A percentile compares a stretch with the other conserved stretches of the same genome.
These are phyloP conservation scores for Gibbula magus DNA, from an alignment of 2,888 invertebrate genomes.

Conservation along the genomic window DNA sequence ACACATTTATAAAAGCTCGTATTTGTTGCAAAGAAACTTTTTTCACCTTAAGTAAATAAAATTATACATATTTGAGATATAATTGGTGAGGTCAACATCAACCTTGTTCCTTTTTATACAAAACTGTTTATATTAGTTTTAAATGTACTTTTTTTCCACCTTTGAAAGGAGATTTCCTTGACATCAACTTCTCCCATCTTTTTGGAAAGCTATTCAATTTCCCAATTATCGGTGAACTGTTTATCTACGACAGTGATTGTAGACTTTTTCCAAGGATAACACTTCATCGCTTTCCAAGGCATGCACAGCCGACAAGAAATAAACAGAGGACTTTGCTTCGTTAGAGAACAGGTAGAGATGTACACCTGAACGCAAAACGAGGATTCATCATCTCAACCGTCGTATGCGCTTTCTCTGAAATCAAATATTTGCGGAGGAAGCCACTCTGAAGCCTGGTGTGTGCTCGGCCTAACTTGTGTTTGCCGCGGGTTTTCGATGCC, in stretches of 20 bases:
- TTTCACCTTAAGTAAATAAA: no score
- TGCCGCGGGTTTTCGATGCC: slow-evolving; percentile 12
- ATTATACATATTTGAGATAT: no score
- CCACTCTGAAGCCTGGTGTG: not conserved
- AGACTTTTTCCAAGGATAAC: slow-evolving; percentile 2
- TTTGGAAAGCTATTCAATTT: no score
- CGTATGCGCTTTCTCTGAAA: slow-evolving; percentile 15
- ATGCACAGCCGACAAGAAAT: slow-evolving; percentile 11
- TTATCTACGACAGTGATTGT: not conserved
- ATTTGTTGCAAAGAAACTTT: no score
- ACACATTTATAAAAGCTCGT: no score
- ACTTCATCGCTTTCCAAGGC: not conserved
- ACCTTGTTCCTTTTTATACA: no score
- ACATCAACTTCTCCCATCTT: no score
- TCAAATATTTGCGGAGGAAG: slow-evolving; percentile 14
- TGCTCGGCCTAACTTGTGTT: slow-evolving; percentile 16
- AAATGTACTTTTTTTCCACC: no score
- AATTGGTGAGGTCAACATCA: no score
- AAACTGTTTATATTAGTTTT: no score
- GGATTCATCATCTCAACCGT: not conserved
- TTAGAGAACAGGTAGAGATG: not conserved
- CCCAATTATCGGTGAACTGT: not conserved
- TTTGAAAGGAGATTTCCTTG: no score
- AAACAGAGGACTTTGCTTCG: slow-evolving; percentile 7
- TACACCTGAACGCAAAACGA: slow-evolving; percentile 15